Conservation (phyloP, 2,113 vertebrate genomes). For the Triplophysa dalaica region DNA sequence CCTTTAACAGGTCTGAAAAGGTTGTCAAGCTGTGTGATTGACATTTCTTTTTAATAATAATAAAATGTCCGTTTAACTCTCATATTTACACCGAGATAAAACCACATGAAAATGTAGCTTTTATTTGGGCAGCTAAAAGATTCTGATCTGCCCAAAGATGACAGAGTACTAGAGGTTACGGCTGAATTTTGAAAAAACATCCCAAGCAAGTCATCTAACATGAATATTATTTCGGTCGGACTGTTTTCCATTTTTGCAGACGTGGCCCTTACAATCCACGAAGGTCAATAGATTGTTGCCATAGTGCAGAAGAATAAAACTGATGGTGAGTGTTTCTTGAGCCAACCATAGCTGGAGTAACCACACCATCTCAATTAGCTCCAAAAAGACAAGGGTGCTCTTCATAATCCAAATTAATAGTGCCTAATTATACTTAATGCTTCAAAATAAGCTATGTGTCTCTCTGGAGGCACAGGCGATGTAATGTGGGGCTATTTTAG, state of each 20-base stretch:
- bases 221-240: slow-evolving; percentile 22
- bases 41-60: slow-evolving; percentile 26
- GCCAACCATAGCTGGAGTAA: slow-evolving; percentile 18
- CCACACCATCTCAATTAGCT: slow-evolving; percentile 45
- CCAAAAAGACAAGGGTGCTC: slow-evolving; percentile 49
- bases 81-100: slow-evolving; percentile 4
- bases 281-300: slow-evolving; percentile 51
- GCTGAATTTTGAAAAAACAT: neutral
- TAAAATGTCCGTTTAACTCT: neutral
- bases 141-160: slow-evolving; percentile 10
- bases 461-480: slow-evolving; percentile 64
- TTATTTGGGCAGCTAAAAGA: slow-evolving; percentile 6
- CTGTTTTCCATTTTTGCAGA: slow-evolving; percentile 20
- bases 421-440: slow-evolving; percentile 74
- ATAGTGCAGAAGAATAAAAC: slow-evolving; percentile 33
- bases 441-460: slow-evolving; percentile 72
- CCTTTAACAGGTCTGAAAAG: slow-evolving; percentile 7
- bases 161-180: neutral
- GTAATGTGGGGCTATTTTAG: slow-evolving; percentile 69
- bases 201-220: slow-evolving; percentile 20
- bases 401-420: slow-evolving; percentile 69
- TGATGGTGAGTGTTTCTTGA: neutral
- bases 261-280: slow-evolving; percentile 22
- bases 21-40: neutral
- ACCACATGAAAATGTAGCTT: slow-evolving; percentile 3